phyloP scores from a whole-genome alignment of 2,113 vertebrate genomes.

The human (Homo sapiens) region DNA sequence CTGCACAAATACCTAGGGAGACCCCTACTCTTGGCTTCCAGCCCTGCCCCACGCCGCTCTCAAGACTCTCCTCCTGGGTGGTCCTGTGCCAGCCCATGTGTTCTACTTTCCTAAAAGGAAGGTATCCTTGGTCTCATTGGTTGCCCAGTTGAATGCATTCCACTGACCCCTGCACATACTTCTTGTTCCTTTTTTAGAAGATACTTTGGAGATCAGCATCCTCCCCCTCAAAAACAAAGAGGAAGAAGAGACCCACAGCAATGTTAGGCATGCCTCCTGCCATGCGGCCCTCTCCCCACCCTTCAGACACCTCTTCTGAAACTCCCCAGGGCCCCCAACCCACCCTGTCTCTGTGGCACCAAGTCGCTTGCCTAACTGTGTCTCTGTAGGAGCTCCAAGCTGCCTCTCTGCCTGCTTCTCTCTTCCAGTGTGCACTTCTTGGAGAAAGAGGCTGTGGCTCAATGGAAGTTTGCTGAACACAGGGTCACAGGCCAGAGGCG shows the following conservation, averaged over 20 bases:
- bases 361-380: rapidly evolving
- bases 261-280: neutral
- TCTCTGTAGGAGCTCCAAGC: neutral
- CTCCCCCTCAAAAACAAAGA: neutral
- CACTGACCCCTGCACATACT: neutral
- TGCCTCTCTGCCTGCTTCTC: neutral
- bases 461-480: neutral
- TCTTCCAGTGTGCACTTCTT: neutral
- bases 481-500: neutral
- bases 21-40: neutral
- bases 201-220: neutral
- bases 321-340: neutral
- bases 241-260: neutral
- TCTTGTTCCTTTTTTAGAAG: neutral
- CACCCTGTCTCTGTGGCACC: neutral
- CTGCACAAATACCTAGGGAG: neutral
- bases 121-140: neutral
- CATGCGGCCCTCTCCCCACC: neutral
- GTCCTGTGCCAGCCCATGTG: no score
- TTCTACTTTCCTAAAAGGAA: neutral
- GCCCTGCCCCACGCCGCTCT: neutral
- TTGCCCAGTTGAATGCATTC: neutral
- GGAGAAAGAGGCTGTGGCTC: neutral
- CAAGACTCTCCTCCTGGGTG: neutral
- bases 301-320: neutral